Conservation (phyloP, 1,140 invertebrate species). For the Reticulitermes speratus region DNA sequence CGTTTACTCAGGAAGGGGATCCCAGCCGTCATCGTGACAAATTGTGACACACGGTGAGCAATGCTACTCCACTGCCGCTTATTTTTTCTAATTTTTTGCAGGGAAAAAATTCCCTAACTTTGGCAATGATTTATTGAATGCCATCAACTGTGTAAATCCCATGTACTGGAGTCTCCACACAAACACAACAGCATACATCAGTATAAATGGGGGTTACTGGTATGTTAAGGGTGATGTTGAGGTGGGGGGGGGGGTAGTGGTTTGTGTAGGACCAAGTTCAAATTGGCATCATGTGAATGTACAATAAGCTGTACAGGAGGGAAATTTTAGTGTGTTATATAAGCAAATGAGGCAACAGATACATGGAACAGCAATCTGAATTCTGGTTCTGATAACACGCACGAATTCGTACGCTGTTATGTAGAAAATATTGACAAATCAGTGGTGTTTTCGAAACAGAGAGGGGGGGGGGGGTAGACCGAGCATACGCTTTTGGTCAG, state of each 20-base stretch:
- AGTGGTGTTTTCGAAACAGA: neutral
- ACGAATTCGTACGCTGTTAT: neutral
- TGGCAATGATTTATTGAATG: constrained; percentile 15
- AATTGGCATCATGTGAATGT: neutral
- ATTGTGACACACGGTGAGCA: too few species aligned
- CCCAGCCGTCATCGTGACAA: too few species aligned
- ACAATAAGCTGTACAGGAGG: neutral
- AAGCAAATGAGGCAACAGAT: constrained; percentile 5
- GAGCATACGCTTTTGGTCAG: neutral
- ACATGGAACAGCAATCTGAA: neutral
- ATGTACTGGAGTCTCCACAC: neutral
- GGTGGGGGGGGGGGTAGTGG: too few species aligned
- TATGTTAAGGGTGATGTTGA: too few species aligned
- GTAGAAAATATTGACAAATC: neutral
- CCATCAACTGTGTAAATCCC: neutral
- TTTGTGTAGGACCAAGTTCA: neutral
- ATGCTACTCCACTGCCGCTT: too few species aligned
- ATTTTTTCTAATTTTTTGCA: too few species aligned
- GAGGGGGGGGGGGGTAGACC: neutral
- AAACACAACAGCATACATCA: neutral
- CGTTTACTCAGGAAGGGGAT: too few species aligned
- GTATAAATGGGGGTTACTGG: neutral
- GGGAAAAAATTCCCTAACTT: neutral
- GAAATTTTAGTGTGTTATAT: neutral
- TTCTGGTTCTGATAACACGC: neutral